A percentile compares a stretch with the other conserved stretches of the same genome.
Evolutionary conservation across 2,888 invertebrate species (phyloP).

Genomic region (Zootermopsis nevadensis): DNA sequence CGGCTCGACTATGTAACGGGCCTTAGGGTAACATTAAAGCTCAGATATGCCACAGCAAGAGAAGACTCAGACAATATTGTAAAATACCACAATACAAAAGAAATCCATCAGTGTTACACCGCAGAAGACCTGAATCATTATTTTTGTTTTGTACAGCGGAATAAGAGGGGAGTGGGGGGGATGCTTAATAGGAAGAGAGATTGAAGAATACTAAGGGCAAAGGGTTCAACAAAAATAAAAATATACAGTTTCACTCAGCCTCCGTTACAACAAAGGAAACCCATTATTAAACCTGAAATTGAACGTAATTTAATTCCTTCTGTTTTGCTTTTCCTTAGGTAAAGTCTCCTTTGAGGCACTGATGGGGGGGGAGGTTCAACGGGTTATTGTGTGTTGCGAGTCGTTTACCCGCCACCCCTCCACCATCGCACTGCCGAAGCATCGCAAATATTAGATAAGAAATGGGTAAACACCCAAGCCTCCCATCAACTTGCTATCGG

Average conservation of each 20-base stretch:
- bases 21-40: too few relatives aligned
- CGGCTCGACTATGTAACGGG: too few relatives aligned
- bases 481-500: too few relatives aligned
- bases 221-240: not conserved
- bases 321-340: not conserved
- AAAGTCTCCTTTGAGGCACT: not conserved
- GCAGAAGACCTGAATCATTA: not conserved
- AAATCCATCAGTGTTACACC: not conserved
- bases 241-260: not conserved
- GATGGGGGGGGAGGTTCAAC: too few relatives aligned
- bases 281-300: slow-evolving; percentile 6
- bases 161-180: not conserved
- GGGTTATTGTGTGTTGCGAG: too few relatives aligned
- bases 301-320: not conserved
- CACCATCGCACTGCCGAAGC: too few relatives aligned
- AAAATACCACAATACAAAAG: not conserved
- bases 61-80: not conserved
- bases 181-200: not conserved
- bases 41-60: not conserved
- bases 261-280: not conserved
- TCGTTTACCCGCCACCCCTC: too few relatives aligned
- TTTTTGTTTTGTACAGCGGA: not conserved
- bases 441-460: too few relatives aligned
- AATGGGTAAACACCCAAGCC: too few relatives aligned
- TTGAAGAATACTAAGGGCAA: not conserved